Conservation (phyloP, 92 coral and sea anemone species). For the Parazoanthus atlanticus region DNA sequence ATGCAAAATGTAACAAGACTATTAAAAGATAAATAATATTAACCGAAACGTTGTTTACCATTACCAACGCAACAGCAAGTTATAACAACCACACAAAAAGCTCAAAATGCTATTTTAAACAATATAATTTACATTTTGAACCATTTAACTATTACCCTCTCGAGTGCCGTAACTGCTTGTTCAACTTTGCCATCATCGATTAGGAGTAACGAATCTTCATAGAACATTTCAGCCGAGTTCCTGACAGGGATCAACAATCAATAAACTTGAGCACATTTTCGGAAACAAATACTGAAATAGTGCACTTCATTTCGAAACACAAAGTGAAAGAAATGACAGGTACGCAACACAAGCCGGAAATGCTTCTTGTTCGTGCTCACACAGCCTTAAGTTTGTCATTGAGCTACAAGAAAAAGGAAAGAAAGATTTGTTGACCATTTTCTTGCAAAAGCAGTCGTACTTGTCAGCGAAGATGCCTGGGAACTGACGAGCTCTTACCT, state of each 20-base stretch:
- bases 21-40: background rate
- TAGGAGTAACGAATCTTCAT: constrained; percentile 43
- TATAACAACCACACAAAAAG: background rate
- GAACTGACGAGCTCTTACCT: no score
- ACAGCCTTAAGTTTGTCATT: background rate
- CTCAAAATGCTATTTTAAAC: background rate
- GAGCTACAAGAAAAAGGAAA: no score
- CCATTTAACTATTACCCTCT: constrained; percentile 9
- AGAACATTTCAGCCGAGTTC: constrained; percentile 8
- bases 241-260: background rate
- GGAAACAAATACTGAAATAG: background rate
- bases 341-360: constrained; percentile 3
- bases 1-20: background rate
- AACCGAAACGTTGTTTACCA: background rate
- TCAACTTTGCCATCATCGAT: constrained; percentile 53
- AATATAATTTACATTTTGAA: background rate
- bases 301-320: background rate
- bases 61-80: background rate
- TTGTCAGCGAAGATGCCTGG: background rate
- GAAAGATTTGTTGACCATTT: background rate
- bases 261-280: background rate
- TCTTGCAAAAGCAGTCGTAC: background rate
- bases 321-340: background rate
- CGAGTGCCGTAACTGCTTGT: constrained; percentile 49
- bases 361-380: background rate